Evolutionary conservation across 2,888 invertebrate species (phyloP).

Genomic region (Dasysyrphus albostriatus): DNA sequence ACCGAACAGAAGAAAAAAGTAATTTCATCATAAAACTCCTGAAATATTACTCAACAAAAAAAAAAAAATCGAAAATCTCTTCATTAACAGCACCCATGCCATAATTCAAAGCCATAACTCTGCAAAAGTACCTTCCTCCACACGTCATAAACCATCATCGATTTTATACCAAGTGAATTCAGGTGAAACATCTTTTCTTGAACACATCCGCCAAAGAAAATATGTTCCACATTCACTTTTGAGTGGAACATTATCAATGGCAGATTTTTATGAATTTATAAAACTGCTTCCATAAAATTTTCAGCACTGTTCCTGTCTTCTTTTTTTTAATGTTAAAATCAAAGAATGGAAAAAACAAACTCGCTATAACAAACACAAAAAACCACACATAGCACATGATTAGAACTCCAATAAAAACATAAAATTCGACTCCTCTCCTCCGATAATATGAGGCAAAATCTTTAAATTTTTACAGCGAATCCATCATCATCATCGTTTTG

Average conservation of each 20-base stretch:
- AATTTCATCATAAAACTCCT: conserved; percentile 34
- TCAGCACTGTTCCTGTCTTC: not conserved
- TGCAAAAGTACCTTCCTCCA: not conserved
- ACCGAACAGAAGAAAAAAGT: not conserved
- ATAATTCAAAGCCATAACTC: conserved; percentile 32
- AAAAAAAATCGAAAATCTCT: conserved; percentile 18
- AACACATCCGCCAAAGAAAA: conserved; percentile 47
- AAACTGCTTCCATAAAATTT: conserved; percentile 34
- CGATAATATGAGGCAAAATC: conserved; percentile 51
- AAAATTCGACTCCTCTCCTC: conserved; percentile 36
- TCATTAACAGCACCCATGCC: conserved; percentile 26
- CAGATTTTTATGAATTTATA: conserved; percentile 1
- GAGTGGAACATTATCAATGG: not conserved
- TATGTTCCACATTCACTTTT: conserved; percentile 7
- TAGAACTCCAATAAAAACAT: conserved; percentile 66
- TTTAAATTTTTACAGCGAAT: conserved; percentile 38
- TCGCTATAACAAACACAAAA: conserved; percentile 37
- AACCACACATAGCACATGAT: conserved; percentile 59
- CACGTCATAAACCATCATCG: conserved; percentile 33
- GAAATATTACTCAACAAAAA: conserved; percentile 41
- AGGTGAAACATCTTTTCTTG: conserved; percentile 33
- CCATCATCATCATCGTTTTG: conserved; percentile 55
- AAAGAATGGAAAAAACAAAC: conserved; percentile 39
- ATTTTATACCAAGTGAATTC: conserved; percentile 37
- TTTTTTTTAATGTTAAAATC: conserved; percentile 10